phyloP scores from a whole-genome alignment of 2,797 vertebrate genomes.

The Gymnodraco acuticeps region DNA sequence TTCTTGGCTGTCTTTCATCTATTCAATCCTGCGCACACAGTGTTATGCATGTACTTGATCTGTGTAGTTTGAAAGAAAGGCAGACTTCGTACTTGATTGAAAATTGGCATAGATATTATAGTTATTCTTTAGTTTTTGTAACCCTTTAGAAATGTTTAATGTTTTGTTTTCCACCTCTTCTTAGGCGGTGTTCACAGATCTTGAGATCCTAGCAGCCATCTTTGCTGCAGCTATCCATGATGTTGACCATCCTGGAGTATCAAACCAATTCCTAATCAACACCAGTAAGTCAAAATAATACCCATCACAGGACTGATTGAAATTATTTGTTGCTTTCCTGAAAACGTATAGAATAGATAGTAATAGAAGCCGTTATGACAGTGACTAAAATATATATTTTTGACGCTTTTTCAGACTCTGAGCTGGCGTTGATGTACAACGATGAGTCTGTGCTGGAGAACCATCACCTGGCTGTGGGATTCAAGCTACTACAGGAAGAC shows the following conservation, averaged over 20 bases:
- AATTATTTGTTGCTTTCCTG: background rate
- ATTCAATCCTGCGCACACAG: background rate
- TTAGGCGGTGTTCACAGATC: constrained; percentile 97
- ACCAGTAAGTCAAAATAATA: constrained; percentile 90
- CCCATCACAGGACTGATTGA: no score
- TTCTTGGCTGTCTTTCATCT: background rate
- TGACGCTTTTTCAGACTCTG: constrained; percentile 87
- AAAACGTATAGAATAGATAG: background rate
- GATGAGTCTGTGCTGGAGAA: constrained; percentile 97
- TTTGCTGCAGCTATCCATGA: constrained; percentile 98
- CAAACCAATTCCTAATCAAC: constrained; percentile 99
- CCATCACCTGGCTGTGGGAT: constrained; percentile 94
- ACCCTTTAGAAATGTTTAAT: constrained; percentile 2
- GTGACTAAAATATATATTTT: background rate
- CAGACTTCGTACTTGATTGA: background rate
- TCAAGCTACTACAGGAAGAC: constrained; percentile 94
- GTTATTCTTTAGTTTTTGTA: background rate
- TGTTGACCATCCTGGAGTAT: constrained; percentile 98
- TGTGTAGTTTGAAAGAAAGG: constrained; percentile 6
- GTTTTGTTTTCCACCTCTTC: background rate
- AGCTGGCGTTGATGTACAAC: constrained; percentile 98
- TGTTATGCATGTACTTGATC: background rate
- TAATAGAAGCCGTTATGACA: background rate
- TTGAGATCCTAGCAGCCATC: constrained; percentile 98
- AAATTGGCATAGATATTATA: background rate